phyloP scores from a whole-genome alignment of 64 coral and sea anemone genomes.

The Orbicella faveolata region DNA sequence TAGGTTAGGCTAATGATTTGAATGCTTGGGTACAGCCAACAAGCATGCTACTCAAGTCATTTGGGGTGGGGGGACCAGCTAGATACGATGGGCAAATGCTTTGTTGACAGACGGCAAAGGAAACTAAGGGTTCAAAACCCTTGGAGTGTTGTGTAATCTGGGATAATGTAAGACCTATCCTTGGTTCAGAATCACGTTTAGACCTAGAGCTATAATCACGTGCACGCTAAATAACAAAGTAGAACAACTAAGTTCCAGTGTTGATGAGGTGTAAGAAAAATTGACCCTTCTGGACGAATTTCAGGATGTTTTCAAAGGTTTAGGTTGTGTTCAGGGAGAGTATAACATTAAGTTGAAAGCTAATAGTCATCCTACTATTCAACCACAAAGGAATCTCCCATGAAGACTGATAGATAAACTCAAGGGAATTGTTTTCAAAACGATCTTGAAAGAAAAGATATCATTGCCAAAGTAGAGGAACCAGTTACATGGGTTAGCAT shows the following conservation, averaged over 20 bases:
- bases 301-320: not conserved
- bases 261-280: no score
- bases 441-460: no score
- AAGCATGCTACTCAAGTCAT: no score
- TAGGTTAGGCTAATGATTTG: not conserved
- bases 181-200: no score
- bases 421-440: no score
- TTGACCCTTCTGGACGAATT: no score
- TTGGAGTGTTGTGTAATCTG: no score
- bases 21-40: not conserved
- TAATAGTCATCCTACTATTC: conserved; percentile 51
- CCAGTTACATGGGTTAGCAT: no score
- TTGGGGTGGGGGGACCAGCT: conserved; percentile 21
- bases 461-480: no score
- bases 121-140: not conserved
- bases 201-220: no score
- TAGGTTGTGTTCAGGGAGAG: conserved; percentile 56
- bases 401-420: no score
- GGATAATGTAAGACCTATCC: no score
- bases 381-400: conserved; percentile 42
- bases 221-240: not conserved
- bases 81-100: conserved; percentile 7
- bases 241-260: not conserved
- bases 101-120: not conserved
- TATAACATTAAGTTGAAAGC: conserved; percentile 54